Base-by-base conservation (phyloP, 2,113 vertebrate genomes). In the Sphyrna mokarran region DNA sequence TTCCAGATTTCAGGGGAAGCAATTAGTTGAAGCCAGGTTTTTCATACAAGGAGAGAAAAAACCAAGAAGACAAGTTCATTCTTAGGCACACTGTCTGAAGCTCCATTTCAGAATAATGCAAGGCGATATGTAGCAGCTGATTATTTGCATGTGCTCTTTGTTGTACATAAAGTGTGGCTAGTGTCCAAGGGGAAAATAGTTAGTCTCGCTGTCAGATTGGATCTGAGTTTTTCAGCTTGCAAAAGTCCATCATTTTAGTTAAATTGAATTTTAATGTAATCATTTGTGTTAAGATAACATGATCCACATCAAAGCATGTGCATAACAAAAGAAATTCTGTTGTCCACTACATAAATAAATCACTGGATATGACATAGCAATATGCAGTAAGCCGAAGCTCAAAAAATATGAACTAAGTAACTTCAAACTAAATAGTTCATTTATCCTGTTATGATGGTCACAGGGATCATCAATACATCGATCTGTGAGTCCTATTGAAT, bases 11-110 rank as follows among this genome's bases (percentile, higher is more conserved):
- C 89, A 91, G 54, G 10, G 54, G 54, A 90, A n/a, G 26, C 54
- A 20, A 63, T 91, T 61, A 91, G 37, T 20, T 33, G 89, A 43
- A 83, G 10, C 14, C 80, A 83, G 37, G 37, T 83, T 40, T 93
- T 93, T 93, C 63, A n/a, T 93, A 93, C 16, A 93, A n/a, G 89
- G 58, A 93, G 61, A 63, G n/a, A 33, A 93, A 93, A 89, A 33
- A 37, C 61, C 89, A n/a, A n/a, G 26, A 61, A 61, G 61, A n/a
- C 66, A n/a, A 40, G n/a, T 68, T 93, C 18, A 37, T n/a, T 66
- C 9, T 93, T 37, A n/a, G 33, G 89, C 6, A 66, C 20, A 66
- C n/a, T 37, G 89, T n/a, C 61, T 66, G 33, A 4, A 40, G 89
- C 33, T 33, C 63, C 18, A 93, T 93, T 93, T 93, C 61, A 40